phyloP scores from a whole-genome alignment of 2,888 invertebrate species.

The Rhagonycha lutea region DNA sequence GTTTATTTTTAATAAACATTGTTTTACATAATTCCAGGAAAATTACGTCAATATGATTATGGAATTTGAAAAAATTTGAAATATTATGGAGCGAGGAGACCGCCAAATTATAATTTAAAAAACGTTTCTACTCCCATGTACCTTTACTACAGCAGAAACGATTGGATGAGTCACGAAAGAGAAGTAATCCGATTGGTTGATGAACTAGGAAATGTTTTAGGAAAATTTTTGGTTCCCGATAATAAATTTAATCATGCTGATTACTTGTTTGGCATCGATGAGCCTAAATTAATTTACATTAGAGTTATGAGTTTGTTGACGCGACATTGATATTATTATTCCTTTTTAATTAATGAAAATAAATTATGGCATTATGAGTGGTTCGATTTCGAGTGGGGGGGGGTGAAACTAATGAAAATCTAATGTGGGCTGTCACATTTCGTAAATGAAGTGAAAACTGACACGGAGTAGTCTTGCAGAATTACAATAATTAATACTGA shows the following conservation, averaged over 20 bases:
- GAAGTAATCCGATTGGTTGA: neutral
- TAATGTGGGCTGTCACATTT: too few species aligned
- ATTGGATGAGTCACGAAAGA: slow-evolving; percentile 53
- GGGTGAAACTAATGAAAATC: too few species aligned
- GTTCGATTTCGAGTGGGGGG: too few species aligned
- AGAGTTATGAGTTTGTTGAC: neutral
- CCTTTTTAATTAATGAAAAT: neutral
- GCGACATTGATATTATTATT: neutral
- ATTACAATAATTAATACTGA: too few species aligned
- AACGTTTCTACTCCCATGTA: slow-evolving; percentile 50
- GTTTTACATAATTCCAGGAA: neutral
- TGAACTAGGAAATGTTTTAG: slow-evolving; percentile 28
- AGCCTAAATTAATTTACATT: neutral
- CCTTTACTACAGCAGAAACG: slow-evolving; percentile 54
- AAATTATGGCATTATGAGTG: too few species aligned
- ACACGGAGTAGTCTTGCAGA: too few species aligned
- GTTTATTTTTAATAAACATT: neutral
- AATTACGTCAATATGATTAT: slow-evolving; percentile 19
- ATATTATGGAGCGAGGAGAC: slow-evolving; percentile 41
- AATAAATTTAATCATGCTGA: slow-evolving; percentile 65
- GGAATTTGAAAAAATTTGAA: slow-evolving; percentile 8
- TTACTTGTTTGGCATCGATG: slow-evolving; percentile 64
- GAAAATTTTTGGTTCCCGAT: slow-evolving; percentile 58
- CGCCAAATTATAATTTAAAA: slow-evolving; percentile 51
- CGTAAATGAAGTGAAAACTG: too few species aligned